A percentile compares a stretch with the other conserved stretches of the same genome.
Evolutionary conservation across 53 echinoderm and acorn worm genomes (phyloP).

Genomic region (Luidia sarsii): DNA sequence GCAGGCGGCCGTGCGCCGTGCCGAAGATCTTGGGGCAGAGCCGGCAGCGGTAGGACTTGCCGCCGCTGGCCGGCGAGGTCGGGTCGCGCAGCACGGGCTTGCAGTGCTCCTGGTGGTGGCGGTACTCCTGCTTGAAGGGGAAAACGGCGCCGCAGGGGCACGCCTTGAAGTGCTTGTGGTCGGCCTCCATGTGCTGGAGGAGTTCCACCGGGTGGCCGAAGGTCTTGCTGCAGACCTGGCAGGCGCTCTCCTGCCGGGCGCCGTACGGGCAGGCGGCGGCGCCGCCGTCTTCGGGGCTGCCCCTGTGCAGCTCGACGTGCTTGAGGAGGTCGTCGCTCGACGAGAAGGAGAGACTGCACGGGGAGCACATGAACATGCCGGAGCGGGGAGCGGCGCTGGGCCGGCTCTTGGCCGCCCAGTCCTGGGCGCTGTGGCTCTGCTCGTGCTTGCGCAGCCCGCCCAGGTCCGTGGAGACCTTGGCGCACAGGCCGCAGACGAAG

Average conservation of each 20-base stretch:
- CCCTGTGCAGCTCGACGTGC: background rate
- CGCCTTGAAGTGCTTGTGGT: constrained; percentile 6
- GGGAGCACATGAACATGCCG: background rate
- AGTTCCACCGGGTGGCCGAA: background rate
- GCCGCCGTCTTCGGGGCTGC: background rate
- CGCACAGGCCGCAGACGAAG: constrained; percentile 4
- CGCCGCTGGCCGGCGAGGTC: background rate
- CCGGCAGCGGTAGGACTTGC: constrained; percentile 8
- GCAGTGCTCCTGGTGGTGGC: background rate
- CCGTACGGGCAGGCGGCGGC: no score
- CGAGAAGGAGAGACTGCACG: background rate
- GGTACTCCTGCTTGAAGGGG: background rate
- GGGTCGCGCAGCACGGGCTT: constrained; percentile 10
- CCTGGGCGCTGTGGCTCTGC: background rate
- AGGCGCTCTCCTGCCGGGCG: background rate
- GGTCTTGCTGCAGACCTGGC: background rate
- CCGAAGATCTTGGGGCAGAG: constrained; percentile 21
- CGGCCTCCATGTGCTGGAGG: constrained; percentile 4
- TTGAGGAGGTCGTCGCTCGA: background rate
- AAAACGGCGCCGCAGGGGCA: constrained; percentile 11
- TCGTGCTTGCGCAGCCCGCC: background rate
- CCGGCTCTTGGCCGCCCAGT: background rate
- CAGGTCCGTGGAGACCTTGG: background rate
- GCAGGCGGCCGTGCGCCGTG: constrained; percentile 14
- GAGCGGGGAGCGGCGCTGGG: no score